Base-by-base conservation (phyloP, 2,113 vertebrate species). In the Paracanthobrama guichenoti region DNA sequence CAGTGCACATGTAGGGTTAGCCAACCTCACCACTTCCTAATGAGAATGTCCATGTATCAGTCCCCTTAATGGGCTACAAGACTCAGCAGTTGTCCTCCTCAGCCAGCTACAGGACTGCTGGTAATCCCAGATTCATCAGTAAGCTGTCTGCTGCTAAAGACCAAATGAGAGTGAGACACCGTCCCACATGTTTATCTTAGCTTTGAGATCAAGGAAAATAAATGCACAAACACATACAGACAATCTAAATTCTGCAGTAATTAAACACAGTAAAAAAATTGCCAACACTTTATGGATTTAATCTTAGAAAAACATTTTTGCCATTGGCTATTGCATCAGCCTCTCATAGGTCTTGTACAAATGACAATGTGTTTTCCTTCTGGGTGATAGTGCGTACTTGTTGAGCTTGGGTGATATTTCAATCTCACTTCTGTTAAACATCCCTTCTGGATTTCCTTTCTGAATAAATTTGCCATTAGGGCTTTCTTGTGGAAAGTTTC, bases 11-110 rank as follows among this genome's bases (percentile, higher is more conserved):
- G 78, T 42, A 48, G 31, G 26, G 6, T 66, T 12, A 67, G 75
- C 57, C 24, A 22, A 62, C 26, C 77, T 59, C 53, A 55, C 62
- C 77, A 62, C 79, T 81, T 46, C 62, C 81, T 48, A 60, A 78
- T 79, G 82, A 74, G 81, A 84, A 69, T 46, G 77, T 44, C 79
- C 66, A 57, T 83, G 84, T 78, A 82, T 84, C 83, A 85, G 87
- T 39, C 57, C 66, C 78, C 69, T 53, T 88, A 88, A 90, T 86
- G 78, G 71, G 76, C 79, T 82, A 64, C 79, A 53, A 69, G 35
- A 73, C 69, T 67, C 26, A 57, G n/a, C 80, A 73, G 76, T 66
- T 76, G 59, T 77, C 46, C 26, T 83, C 42, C 62, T 81, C 62
- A 72, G 53, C 4, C 9, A 76, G 48, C 60, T 46, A 67, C 16